phyloP scores from a whole-genome alignment of 2,888 invertebrate genomes.

The Cyclophora albipunctata region DNA sequence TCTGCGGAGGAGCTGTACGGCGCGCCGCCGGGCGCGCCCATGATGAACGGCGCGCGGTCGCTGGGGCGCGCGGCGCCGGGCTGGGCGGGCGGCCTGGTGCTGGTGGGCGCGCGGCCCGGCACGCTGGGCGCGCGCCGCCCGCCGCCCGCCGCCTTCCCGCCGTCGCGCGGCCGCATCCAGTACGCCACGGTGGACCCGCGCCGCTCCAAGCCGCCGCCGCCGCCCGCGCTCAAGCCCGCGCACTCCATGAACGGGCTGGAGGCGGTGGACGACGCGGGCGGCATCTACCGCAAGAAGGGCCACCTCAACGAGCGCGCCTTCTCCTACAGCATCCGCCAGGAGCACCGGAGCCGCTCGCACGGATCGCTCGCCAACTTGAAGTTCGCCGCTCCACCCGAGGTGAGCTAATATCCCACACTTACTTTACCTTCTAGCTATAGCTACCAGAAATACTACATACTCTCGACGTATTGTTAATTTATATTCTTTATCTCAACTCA shows the following conservation, averaged over 20 bases:
- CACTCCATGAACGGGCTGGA: constrained; percentile 81
- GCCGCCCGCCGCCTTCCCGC: constrained; percentile 39
- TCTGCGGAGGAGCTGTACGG: constrained; percentile 77
- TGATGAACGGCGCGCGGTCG: constrained; percentile 63
- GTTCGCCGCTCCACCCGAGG: constrained; percentile 84
- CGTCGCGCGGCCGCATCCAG: constrained; percentile 63
- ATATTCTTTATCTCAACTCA: too few species aligned
- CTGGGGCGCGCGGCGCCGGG: constrained; percentile 63
- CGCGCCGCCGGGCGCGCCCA: constrained; percentile 47
- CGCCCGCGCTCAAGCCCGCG: constrained; percentile 79
- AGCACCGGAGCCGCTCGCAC: constrained; percentile 93
- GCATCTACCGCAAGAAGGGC: constrained; percentile 92
- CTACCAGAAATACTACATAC: too few species aligned
- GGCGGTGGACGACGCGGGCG: constrained; percentile 76
- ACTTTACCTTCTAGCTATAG: not conserved
- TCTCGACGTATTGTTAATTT: too few species aligned
- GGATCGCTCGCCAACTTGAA: constrained; percentile 93
- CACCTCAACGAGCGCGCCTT: constrained; percentile 95
- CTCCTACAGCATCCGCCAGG: constrained; percentile 94
- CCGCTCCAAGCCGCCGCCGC: constrained; percentile 78
- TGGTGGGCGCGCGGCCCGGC: constrained; percentile 63
- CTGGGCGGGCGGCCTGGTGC: constrained; percentile 57
- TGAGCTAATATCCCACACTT: constrained; percentile 28
- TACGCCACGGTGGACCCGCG: constrained; percentile 79
- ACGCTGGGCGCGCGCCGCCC: constrained; percentile 76